Conservation (phyloP, 2,113 vertebrate species). For the Phyllopteryx taeniolatus region DNA sequence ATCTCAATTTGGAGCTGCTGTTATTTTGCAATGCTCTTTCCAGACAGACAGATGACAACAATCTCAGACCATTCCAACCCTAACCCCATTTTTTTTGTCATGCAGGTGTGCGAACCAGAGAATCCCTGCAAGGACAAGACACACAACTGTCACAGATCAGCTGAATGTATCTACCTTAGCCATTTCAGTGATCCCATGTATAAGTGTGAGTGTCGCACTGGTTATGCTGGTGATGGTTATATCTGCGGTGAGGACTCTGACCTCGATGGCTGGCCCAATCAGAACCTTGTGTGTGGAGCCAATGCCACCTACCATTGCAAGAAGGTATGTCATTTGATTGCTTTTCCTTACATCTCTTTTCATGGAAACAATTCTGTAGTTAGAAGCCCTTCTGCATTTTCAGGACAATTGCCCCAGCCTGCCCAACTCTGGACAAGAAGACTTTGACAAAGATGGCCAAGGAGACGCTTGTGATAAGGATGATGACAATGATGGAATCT, state of each 20-base stretch:
- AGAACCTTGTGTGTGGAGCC: constrained; percentile 86
- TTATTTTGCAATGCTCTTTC: constrained; percentile 4
- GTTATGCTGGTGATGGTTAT: constrained; percentile 92
- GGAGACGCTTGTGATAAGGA: constrained; percentile 97
- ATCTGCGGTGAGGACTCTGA: constrained; percentile 96
- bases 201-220: constrained; percentile 93
- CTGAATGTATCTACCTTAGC: constrained; percentile 90
- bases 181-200: constrained; percentile 97
- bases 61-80: neutral
- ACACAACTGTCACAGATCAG: constrained; percentile 87
- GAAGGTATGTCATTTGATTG: constrained; percentile 74
- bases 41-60: constrained; percentile 13
- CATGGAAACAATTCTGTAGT: neutral
- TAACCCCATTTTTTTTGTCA: constrained; percentile 7
- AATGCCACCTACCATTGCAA: constrained; percentile 91
- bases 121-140: constrained; percentile 94
- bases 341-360: neutral
- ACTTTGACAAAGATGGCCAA: constrained; percentile 93
- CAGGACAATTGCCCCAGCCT: constrained; percentile 96
- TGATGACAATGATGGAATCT: constrained; percentile 91
- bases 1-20: neutral
- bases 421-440: constrained; percentile 98
- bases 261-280: constrained; percentile 97
- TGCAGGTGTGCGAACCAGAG: constrained; percentile 89
- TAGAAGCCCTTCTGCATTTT: constrained; percentile 10